These are phyloP conservation scores for Siphamia tubifer DNA, from an alignment of 2,113 vertebrate species.

Conservation along the genomic window DNA sequence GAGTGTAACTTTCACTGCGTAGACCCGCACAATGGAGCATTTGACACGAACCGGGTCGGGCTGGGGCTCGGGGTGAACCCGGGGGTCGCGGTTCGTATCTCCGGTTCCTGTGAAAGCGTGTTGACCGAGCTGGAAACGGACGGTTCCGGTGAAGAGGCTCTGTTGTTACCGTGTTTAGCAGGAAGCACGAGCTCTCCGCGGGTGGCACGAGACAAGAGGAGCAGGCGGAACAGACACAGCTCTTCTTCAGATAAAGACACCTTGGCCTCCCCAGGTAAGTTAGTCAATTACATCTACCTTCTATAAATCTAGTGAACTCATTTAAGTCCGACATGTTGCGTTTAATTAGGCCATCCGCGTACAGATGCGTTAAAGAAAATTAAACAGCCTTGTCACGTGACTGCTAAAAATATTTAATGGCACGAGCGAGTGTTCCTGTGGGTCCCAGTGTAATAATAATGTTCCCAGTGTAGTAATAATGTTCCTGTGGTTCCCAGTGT, in stretches of 20 bases:
- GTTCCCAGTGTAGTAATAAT: no score
- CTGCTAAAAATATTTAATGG: no score
- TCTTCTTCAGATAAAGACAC: constrained; percentile 80
- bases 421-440: no score
- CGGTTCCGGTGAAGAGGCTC: constrained; percentile 76
- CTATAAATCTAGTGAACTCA: not conserved
- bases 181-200: constrained; percentile 64
- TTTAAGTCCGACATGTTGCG: not conserved
- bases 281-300: not conserved
- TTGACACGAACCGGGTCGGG: constrained; percentile 38
- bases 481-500: no score
- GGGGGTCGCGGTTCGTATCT: constrained; percentile 74
- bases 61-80: constrained; percentile 57
- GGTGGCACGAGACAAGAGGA: constrained; percentile 59
- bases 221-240: constrained; percentile 67
- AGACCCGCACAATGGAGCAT: constrained; percentile 43
- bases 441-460: no score
- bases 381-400: no score
- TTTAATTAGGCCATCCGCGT: not conserved
- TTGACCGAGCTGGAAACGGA: constrained; percentile 79
- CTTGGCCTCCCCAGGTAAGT: constrained; percentile 76
- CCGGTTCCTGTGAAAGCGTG: constrained; percentile 76
- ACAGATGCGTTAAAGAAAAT: no score
- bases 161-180: constrained; percentile 72
- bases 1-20: constrained; percentile 57